Conservation (phyloP, 2,113 vertebrate genomes). For the Dipodomys stephensi region DNA sequence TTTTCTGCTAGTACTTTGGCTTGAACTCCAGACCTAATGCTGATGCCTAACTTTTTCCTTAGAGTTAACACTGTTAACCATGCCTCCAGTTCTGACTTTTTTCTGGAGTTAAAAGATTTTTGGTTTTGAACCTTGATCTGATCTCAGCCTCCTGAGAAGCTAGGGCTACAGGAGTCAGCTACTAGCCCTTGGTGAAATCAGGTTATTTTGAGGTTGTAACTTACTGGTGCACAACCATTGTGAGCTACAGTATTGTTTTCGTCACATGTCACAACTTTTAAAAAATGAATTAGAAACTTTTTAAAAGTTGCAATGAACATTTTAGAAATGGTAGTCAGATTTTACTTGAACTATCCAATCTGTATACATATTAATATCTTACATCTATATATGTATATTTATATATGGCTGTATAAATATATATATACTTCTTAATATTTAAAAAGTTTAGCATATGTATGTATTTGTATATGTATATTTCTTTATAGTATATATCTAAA, state of each 20-base stretch:
- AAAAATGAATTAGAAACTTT: not conserved
- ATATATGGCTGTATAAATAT: not conserved
- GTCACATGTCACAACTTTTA: conserved; percentile 2
- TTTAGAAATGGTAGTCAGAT: conserved; percentile 34
- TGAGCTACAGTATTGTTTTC: not conserved
- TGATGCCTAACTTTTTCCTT: too few species aligned
- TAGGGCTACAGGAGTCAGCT: too few species aligned
- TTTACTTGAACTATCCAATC: not conserved
- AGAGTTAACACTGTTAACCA: too few species aligned
- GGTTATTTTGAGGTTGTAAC: conserved; percentile 36
- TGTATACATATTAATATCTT: not conserved
- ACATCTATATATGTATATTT: not conserved
- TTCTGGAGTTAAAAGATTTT: too few species aligned
- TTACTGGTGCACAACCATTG: not conserved
- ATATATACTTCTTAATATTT: too few species aligned
- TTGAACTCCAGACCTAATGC: too few species aligned
- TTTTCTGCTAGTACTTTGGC: too few species aligned
- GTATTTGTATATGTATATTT: not conserved
- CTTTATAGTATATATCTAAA: not conserved
- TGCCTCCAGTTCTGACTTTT: too few species aligned
- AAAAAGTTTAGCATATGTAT: not conserved
- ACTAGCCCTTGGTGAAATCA: too few species aligned
- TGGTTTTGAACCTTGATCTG: too few species aligned
- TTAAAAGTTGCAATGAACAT: not conserved
- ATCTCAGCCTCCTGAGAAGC: too few species aligned